These are phyloP conservation scores for Ptychadena robeensis DNA, from an alignment of 2,797 vertebrate species.

Conservation along the genomic window DNA sequence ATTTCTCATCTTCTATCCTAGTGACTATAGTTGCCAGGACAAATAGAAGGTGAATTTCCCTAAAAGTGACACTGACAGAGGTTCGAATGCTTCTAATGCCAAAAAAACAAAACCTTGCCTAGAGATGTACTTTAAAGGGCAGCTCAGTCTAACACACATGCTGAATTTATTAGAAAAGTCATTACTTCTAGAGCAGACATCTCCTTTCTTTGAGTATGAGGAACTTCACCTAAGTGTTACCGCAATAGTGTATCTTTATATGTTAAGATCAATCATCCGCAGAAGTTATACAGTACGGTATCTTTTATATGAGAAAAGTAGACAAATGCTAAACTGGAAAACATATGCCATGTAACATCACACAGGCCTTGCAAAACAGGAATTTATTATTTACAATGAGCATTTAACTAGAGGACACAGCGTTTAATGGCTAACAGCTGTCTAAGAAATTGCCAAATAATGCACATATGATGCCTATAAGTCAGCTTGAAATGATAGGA, in stretches of 20 bases:
- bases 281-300: slow-evolving; percentile 24
- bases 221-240: not conserved
- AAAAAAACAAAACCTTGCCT: not conserved
- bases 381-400: slow-evolving; percentile 64
- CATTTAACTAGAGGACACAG: slow-evolving; percentile 63
- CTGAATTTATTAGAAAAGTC: not conserved
- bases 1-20: too few relatives aligned
- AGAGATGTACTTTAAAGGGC: not conserved
- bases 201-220: not conserved
- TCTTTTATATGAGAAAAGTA: slow-evolving; percentile 48
- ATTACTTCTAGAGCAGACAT: not conserved
- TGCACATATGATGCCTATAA: slow-evolving; percentile 61
- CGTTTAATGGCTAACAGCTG: slow-evolving; percentile 63
- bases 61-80: too few relatives aligned
- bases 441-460: slow-evolving; percentile 62
- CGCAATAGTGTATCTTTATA: slow-evolving; percentile 12
- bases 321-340: slow-evolving; percentile 58
- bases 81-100: too few relatives aligned
- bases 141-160: not conserved
- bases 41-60: too few relatives aligned
- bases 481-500: slow-evolving; percentile 63
- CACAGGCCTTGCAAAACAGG: slow-evolving; percentile 56
- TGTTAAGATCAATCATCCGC: not conserved
- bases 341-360: slow-evolving; percentile 61
- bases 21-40: too few relatives aligned